Percentiles rank a stretch among this genome's conserved stretches.
These are phyloP conservation scores for Eulithis testata DNA, from an alignment of 2,888 invertebrate species.

Conservation along the genomic window DNA sequence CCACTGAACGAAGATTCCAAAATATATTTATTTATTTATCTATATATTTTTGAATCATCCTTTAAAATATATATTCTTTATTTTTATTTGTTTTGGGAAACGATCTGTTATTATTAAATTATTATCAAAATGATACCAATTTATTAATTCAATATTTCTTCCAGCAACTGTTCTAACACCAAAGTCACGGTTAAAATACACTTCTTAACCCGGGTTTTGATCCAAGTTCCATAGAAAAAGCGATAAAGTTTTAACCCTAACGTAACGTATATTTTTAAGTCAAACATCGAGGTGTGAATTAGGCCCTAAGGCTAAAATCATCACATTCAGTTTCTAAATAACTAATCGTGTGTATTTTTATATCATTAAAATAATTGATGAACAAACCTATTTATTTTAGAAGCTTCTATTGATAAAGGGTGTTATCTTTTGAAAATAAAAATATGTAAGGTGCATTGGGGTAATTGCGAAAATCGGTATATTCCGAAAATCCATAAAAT, in stretches of 20 bases:
- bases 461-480: too few relatives aligned
- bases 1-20: too few relatives aligned
- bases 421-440: background rate
- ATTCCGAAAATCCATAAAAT: too few relatives aligned
- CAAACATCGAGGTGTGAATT: constrained; percentile 47
- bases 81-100: constrained; percentile 18
- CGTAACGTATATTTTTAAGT: constrained; percentile 18
- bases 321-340: constrained; percentile 51
- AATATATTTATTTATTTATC: too few relatives aligned
- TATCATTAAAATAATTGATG: constrained; percentile 52
- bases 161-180: constrained; percentile 21
- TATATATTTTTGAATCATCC: background rate
- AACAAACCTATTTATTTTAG: constrained; percentile 35
- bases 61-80: background rate
- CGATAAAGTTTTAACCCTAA: constrained; percentile 6
- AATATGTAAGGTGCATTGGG: too few relatives aligned
- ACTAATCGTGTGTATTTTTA: constrained; percentile 47
- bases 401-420: constrained; percentile 6
- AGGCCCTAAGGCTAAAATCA: constrained; percentile 55
- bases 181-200: background rate
- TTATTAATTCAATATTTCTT: constrained; percentile 14
- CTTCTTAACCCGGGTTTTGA: constrained; percentile 8
- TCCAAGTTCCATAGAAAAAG: constrained; percentile 12
- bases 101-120: constrained; percentile 2
- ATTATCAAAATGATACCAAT: constrained; percentile 24